Evolutionary conservation across 2,113 vertebrate species (phyloP), one percentile per base, ranked within the genome.

Genomic region (Hyaena hyaena): DNA sequence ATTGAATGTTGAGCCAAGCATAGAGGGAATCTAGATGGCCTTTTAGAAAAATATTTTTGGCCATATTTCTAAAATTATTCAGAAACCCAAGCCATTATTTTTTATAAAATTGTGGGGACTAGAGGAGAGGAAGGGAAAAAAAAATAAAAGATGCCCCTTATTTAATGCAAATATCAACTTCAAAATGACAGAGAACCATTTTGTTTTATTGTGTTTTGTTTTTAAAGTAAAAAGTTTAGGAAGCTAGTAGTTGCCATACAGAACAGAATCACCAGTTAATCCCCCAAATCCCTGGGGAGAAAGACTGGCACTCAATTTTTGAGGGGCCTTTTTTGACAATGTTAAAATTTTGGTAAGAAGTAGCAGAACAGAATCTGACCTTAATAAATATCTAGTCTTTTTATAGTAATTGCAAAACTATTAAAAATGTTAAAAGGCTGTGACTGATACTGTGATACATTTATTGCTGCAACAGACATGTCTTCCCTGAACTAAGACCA

Each of bases 11-110:
- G 39, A 93, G 15, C 23, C 74, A 79, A 63, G 12, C 19, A 84
- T 33, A 79, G 33, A 90, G 26, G 63, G 45, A 86, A 53, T 86
- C 35, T 11, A 24, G 5, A 39, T 53, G 33, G 5, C 1, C 50
- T 92, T 85, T 73, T 45, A 84, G 43, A 91, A 96, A 91, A 31
- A 69, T 89, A 50, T n/a, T 88, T 90, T 93, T 31, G 45, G 69
- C 65, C 17, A 35, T 26, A 58, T 90, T 92, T 87, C n/a, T 92
- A 88, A 92, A 95, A 65, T 92, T 92, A 87, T 48, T 11, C 53
- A 89, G 50, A 97, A 82, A 71, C 11, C 6, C 10, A 86, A 87
- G 10, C n/a, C 68, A 61, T 77, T 12, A 10, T 69, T 92, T 83
- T 80, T 53, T 58, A 86, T 82, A 76, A 48, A 35, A 15, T 45